Conservation (phyloP, 1,140 invertebrate genomes). For the Tetranychus cinnabarinus region DNA sequence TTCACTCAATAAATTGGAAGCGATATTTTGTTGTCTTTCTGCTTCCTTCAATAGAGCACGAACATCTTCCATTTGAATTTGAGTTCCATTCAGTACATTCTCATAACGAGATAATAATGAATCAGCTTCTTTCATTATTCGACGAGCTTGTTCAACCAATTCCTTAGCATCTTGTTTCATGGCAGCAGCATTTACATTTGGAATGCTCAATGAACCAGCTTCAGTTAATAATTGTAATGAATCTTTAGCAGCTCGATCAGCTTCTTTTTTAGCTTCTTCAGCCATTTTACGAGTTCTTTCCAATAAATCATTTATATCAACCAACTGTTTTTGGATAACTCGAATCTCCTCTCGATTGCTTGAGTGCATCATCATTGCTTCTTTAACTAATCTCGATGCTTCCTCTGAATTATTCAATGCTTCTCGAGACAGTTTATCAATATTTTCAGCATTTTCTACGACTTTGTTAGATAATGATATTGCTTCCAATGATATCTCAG, state of each 20-base stretch:
- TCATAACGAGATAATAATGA: conserved; percentile 32
- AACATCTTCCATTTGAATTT: conserved; percentile 17
- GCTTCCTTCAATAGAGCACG: conserved; percentile 26
- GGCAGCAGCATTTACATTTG: conserved; percentile 38
- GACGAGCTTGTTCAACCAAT: conserved; percentile 3
- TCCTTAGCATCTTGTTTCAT: conserved; percentile 5
- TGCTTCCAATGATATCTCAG: conserved; percentile 61
- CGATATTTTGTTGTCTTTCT: conserved; percentile 30
- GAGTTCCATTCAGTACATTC: conserved; percentile 19
- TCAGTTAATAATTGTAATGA: conserved; percentile 49
- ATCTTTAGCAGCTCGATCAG: conserved; percentile 46
- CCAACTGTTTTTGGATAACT: conserved; percentile 34
- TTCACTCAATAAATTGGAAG: conserved; percentile 38
- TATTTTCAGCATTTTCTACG: conserved; percentile 45
- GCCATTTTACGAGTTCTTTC: conserved; percentile 38
- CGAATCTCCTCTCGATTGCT: conserved; percentile 31
- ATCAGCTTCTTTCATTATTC: conserved; percentile 22
- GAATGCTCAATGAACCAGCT: conserved; percentile 44
- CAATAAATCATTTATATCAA: conserved; percentile 14
- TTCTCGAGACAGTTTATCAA: conserved; percentile 45
- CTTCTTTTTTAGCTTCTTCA: conserved; percentile 39
- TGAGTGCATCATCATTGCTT: conserved; percentile 45
- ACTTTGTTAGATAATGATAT: conserved; percentile 47
- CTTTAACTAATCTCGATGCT: conserved; percentile 53
- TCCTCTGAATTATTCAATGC: conserved; percentile 55